These are phyloP conservation scores for Calycopis cecrops DNA, from an alignment of 1,140 invertebrate species.

Conservation along the genomic window DNA sequence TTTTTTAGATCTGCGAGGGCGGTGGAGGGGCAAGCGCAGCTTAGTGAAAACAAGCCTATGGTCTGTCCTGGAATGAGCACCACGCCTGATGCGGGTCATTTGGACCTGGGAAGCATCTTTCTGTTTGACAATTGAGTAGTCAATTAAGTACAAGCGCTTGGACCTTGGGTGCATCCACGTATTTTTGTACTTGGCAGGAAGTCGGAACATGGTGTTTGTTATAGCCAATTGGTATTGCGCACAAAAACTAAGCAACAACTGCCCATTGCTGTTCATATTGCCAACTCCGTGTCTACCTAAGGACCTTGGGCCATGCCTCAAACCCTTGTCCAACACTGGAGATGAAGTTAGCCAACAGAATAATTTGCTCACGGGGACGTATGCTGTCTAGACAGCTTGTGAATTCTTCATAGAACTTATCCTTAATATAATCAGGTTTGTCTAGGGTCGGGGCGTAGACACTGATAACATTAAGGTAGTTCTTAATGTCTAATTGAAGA, in stretches of 20 bases:
- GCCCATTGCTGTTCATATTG: slow-evolving; percentile 29
- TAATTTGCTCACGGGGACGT: slow-evolving; percentile 19
- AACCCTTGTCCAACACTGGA: slow-evolving; percentile 26
- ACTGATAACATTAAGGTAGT: slow-evolving; percentile 22
- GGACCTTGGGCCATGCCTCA: slow-evolving; percentile 25
- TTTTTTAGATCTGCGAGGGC: too few relatives aligned
- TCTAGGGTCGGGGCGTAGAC: slow-evolving; percentile 23
- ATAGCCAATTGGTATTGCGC: too few relatives aligned
- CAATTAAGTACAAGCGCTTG: too few relatives aligned
- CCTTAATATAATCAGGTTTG: slow-evolving; percentile 11
- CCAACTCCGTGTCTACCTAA: slow-evolving; percentile 29
- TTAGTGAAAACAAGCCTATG: too few relatives aligned
- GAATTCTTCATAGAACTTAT: slow-evolving; percentile 20
- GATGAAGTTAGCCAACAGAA: slow-evolving; percentile 32
- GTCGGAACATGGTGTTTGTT: too few relatives aligned
- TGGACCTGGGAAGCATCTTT: slow-evolving; percentile 21
- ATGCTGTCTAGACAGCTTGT: background rate
- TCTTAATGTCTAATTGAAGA: slow-evolving; percentile 14
- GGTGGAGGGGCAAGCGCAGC: too few relatives aligned
- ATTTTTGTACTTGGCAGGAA: too few relatives aligned
- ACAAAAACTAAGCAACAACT: slow-evolving; percentile 16
- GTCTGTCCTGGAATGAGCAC: slow-evolving; percentile 30
- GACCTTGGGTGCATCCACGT: too few relatives aligned
- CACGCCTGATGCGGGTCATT: slow-evolving; percentile 29
- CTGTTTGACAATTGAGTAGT: background rate